Conservation (phyloP, 92 coral and sea anemone species). For the Pocillopora meandrina region DNA sequence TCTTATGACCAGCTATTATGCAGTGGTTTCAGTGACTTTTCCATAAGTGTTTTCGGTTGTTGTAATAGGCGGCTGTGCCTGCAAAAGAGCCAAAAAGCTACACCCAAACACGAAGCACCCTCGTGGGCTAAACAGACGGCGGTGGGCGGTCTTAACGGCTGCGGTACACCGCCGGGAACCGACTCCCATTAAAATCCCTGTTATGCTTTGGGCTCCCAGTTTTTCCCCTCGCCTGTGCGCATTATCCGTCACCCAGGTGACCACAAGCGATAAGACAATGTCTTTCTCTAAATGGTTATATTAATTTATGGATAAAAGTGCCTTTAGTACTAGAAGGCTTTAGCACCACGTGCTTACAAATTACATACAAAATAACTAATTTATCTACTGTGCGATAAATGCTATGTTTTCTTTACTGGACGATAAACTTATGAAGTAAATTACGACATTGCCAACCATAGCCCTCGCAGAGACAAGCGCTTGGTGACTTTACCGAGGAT, state of each 20-base stretch:
- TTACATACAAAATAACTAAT: neutral
- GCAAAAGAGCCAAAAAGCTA: too few relatives aligned
- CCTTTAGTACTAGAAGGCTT: neutral
- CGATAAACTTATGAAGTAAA: neutral
- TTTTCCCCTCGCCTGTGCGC: neutral
- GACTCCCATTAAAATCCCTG: too few relatives aligned
- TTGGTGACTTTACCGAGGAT: too few relatives aligned
- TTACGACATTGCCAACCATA: neutral
- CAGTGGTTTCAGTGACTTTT: too few relatives aligned
- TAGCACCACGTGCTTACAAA: constrained; percentile 15
- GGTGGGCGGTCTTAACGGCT: too few relatives aligned
- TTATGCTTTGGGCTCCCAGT: too few relatives aligned
- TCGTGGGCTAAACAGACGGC: too few relatives aligned
- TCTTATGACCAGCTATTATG: too few relatives aligned
- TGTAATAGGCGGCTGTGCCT: too few relatives aligned
- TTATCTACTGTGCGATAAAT: constrained; percentile 4
- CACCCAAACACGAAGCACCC: too few relatives aligned
- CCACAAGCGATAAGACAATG: neutral
- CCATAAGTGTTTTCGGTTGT: too few relatives aligned
- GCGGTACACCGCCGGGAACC: too few relatives aligned
- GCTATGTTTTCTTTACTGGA: neutral
- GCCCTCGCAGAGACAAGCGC: neutral
- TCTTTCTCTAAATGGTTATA: neutral
- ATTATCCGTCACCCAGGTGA: neutral
- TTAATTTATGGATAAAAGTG: neutral